These are phyloP conservation scores for Sebastes variabilis DNA, from an alignment of 2,797 vertebrate species.

Conservation along the genomic window DNA sequence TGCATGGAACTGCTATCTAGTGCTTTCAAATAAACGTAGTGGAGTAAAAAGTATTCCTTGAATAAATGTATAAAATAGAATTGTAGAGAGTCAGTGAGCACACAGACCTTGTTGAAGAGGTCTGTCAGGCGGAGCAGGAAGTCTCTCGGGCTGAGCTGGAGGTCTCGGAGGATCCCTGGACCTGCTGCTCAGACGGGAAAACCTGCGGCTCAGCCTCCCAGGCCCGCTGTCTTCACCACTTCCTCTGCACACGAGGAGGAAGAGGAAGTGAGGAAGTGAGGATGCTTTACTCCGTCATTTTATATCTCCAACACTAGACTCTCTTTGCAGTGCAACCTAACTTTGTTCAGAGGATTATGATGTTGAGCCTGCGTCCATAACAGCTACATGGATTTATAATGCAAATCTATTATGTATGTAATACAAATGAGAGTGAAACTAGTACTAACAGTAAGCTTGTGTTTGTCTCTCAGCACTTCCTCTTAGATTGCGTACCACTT, in stretches of 20 bases:
- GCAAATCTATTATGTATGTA: neutral
- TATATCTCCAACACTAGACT: neutral
- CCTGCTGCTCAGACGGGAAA: slow-evolving; percentile 79
- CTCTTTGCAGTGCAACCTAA: neutral
- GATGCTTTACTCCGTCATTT: neutral
- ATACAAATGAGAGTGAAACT: neutral
- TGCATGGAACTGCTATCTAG: neutral
- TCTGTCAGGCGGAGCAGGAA: slow-evolving; percentile 34
- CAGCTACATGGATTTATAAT: neutral
- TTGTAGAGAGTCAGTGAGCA: neutral
- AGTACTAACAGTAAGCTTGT: neutral
- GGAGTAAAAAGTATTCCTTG: neutral
- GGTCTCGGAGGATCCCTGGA: slow-evolving; percentile 74
- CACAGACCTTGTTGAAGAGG: slow-evolving; percentile 59
- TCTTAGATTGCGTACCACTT: neutral
- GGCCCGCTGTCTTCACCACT: slow-evolving; percentile 71
- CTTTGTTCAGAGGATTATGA: neutral
- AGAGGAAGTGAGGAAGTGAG: neutral
- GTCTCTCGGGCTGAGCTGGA: slow-evolving; percentile 66
- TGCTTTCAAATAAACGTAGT: neutral
- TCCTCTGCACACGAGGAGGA: slow-evolving; percentile 52
- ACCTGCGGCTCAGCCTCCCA: slow-evolving; percentile 72
- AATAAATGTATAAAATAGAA: neutral
- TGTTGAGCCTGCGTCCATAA: neutral
- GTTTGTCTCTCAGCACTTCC: neutral